Base-by-base conservation (phyloP, 2,888 invertebrate species). In the Apodemia zela region DNA sequence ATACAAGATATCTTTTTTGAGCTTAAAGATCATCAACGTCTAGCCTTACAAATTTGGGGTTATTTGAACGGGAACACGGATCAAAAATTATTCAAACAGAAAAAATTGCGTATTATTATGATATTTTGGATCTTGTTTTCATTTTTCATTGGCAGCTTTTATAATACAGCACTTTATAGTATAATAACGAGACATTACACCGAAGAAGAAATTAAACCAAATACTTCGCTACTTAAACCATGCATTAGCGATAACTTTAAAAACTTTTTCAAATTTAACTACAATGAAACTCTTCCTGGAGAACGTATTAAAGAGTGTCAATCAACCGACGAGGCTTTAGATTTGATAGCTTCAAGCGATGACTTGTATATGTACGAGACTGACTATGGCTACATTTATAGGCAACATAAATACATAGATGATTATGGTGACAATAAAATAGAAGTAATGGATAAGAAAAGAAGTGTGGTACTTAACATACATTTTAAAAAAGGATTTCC, bases 341-440 rank as follows among this genome's bases (percentile, higher is more conserved):
- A 61, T 35, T 49, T n/a, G 13, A 33, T 64, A 11, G 58, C 61
- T 2, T n/a, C 35, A 29, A 45, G 35, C 3, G 21, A 38, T 4
- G 59, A 61, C 25, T 18, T 75, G 58, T 81, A 75, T 47, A 72
- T 77, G 0, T 73, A 81, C 3, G 79, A 80, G 65, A 67, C 75
- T 66, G 75, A 75, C 61, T 72, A 73, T 60, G 68, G 67, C 47
- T 80, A 76, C 54, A 65, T 67, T 59, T 65, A 79, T 10, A 71
- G 73, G 38, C 71, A 75, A 64, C 69, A 77, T 29, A 71, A 74
- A 69, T 80, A 74, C 61, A 63, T 74, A 10, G 72, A 76, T 49
- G 61, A 69, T 4, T 29, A 73, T 3, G 78, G 79, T 5, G 64
- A 64, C 11, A 47, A 45, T 17, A 59, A 59, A 49, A 59, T 63